Base-by-base conservation (phyloP, 2,113 vertebrate species). In the Isurus oxyrinchus region DNA sequence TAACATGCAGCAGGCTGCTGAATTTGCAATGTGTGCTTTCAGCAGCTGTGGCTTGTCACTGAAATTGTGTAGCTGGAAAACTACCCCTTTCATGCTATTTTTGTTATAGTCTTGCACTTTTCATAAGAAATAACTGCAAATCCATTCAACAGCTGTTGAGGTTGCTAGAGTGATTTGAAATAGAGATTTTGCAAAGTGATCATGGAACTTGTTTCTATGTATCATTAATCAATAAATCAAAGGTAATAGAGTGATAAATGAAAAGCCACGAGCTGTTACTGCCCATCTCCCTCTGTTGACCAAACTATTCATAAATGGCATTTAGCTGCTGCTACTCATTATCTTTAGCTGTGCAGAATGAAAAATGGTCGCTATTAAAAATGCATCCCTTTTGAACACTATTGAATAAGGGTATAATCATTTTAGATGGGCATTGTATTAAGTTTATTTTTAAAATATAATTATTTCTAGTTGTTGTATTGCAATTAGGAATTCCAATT, bases 141-240 rank as follows among this genome's bases (percentile, higher is more conserved):
- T 87, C 2, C 21, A 87, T 87, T 49, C 44, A 87, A 40, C 87
- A 90, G 8, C 87, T 66, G 63, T 16, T 27, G 55, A 90, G 87
- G 31, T 90, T 90, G n/a, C 19, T 14, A 8, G 44, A 53, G 40
- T 87, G 40, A 87, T 5, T 87, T 87, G 21, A 49, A 87, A 44
- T 84, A 4, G n/a, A 7, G 84, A 87, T 87, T 49, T 87, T 40
- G 44, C 23, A 21, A 14, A 87, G 84, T 49, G 44, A 87, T 49
- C 44, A 23, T 87, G 84, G 84, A 87, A 87, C 5, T 40, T 87
- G 40, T 40, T 44, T 87, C 49, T 55, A 55, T 53, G 86, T 88
- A 88, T 23, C 49, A 88, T 55, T 88, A 90, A 90, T 59, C 55
- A 90, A 90, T 90, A 90, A 90, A 90, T 59, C 27, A 90, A 57